Evolutionary conservation across 92 coral and sea anemone genomes (phyloP).

Genomic region (Epizoanthus rinbou): DNA sequence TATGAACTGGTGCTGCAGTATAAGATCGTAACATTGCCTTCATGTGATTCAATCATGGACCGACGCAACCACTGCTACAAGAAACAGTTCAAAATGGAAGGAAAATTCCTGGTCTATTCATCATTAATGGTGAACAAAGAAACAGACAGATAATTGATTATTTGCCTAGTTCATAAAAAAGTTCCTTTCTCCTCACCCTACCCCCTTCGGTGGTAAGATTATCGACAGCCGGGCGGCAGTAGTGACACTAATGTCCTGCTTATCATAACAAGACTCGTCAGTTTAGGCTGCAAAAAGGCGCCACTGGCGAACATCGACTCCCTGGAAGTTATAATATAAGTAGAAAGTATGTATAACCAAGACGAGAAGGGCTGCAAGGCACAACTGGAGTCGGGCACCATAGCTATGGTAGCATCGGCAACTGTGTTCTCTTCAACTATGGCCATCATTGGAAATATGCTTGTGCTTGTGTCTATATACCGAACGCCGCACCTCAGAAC

Average conservation of each 20-base stretch:
- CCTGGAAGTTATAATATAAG: background rate
- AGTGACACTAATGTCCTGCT: background rate
- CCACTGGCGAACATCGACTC: conserved; percentile 23
- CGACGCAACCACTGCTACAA: too few species aligned
- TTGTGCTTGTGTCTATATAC: background rate
- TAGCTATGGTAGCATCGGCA: background rate
- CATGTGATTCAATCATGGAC: too few species aligned
- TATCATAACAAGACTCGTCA: conserved; percentile 18
- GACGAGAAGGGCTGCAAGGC: background rate
- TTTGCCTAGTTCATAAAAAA: background rate
- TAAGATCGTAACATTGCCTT: too few species aligned
- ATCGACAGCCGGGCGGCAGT: conserved; percentile 8
- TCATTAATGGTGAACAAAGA: too few species aligned
- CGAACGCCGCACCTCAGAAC: conserved; percentile 3
- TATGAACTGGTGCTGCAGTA: too few species aligned
- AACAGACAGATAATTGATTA: background rate
- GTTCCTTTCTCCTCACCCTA: background rate
- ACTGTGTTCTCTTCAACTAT: background rate
- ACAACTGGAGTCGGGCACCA: background rate
- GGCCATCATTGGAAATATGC: conserved; percentile 9
- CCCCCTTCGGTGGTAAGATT: background rate
- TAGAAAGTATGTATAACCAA: conserved; percentile 6
- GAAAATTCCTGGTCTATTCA: background rate
- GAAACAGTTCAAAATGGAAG: too few species aligned
- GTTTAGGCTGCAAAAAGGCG: conserved; percentile 26